Percentiles rank a stretch among this genome's conserved stretches.
Conservation (phyloP, 1,140 invertebrate genomes). For the Scaptomyza graminum region DNA sequence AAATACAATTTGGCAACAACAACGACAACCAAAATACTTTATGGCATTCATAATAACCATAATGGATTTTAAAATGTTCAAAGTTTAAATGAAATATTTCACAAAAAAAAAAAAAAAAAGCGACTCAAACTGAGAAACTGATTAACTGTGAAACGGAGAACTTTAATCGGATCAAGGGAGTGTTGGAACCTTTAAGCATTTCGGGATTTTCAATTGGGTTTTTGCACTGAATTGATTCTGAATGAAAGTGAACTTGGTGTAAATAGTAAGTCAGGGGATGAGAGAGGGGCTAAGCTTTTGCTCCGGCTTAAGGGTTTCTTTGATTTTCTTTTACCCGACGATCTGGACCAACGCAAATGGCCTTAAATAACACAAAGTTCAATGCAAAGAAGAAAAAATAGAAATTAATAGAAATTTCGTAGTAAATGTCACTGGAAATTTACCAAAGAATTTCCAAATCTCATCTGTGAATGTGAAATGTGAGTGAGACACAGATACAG, state of each 20-base stretch:
- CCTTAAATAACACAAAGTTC: too few relatives aligned
- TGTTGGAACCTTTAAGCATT: neutral
- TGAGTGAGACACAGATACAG: neutral
- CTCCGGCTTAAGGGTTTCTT: too few relatives aligned
- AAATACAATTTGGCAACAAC: constrained; percentile 62
- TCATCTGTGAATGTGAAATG: constrained; percentile 12
- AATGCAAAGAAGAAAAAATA: constrained; percentile 23
- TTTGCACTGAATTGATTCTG: neutral
- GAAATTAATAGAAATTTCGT: constrained; percentile 58
- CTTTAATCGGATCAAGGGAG: too few relatives aligned
- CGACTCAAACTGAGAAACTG: neutral
- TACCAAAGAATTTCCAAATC: constrained; percentile 46
- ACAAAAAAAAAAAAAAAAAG: too few relatives aligned
- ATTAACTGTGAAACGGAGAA: neutral
- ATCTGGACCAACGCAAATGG: constrained; percentile 26
- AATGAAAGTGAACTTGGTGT: too few relatives aligned
- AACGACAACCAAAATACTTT: neutral
- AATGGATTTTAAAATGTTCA: constrained; percentile 57
- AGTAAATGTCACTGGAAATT: constrained; percentile 53
- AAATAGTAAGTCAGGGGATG: too few relatives aligned
- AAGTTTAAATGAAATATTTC: constrained; percentile 48
- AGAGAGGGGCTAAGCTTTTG: too few relatives aligned
- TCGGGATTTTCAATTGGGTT: constrained; percentile 2
- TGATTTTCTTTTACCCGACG: constrained; percentile 11
- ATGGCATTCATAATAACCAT: constrained; percentile 42